These are phyloP conservation scores for Ichneumon xanthorius DNA, from an alignment of 2,888 invertebrate species.

Conservation along the genomic window DNA sequence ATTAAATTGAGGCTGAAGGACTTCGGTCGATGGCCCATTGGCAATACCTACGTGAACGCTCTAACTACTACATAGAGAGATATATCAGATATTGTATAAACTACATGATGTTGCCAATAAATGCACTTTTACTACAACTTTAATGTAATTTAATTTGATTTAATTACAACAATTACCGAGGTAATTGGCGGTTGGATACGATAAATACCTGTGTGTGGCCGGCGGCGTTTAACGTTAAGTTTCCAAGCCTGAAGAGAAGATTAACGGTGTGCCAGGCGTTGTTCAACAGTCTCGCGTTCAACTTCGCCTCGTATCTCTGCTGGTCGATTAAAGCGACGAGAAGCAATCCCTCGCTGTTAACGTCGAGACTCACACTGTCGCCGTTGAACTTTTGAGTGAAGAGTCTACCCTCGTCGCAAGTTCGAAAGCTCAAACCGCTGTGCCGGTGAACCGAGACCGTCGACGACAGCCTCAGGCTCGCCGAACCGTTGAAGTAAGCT, in stretches of 20 bases:
- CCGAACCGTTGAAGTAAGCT: conserved; percentile 94
- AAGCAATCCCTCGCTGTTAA: conserved; percentile 85
- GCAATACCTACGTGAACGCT: too few species aligned
- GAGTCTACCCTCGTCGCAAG: conserved; percentile 87
- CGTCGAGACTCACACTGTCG: conserved; percentile 82
- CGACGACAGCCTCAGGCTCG: conserved; percentile 90
- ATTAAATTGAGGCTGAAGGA: too few species aligned
- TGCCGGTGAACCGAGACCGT: conserved; percentile 92
- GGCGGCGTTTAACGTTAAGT: conserved; percentile 86
- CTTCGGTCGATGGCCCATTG: too few species aligned
- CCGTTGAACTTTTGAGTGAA: conserved; percentile 83
- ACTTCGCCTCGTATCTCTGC: conserved; percentile 87
- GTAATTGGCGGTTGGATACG: neutral
- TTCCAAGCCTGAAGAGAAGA: conserved; percentile 88
- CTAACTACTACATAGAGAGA: too few species aligned
- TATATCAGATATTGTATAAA: too few species aligned
- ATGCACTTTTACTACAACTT: too few species aligned
- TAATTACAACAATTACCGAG: too few species aligned
- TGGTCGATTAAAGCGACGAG: conserved; percentile 85
- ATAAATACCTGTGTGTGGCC: conserved; percentile 86
- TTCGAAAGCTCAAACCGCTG: conserved; percentile 93
- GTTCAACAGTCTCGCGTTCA: conserved; percentile 90
- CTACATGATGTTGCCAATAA: too few species aligned
- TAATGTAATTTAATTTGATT: too few species aligned
- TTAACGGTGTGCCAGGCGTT: conserved; percentile 93